Percentiles rank a stretch among this genome's conserved stretches.
phyloP scores from a whole-genome alignment of 2,888 invertebrate genomes.

The Torymus texanus region DNA sequence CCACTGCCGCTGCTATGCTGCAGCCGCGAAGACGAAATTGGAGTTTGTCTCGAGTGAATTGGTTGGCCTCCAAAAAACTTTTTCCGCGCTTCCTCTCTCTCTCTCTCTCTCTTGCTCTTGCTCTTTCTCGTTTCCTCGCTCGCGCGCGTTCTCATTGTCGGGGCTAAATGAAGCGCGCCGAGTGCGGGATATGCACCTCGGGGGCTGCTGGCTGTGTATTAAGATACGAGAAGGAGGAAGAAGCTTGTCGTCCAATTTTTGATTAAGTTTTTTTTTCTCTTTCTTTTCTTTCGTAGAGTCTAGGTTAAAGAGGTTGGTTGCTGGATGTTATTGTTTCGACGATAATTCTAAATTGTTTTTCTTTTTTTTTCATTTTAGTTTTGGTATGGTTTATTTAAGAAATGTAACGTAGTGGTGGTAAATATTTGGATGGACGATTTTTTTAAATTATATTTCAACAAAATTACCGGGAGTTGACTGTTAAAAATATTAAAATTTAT shows the following conservation, averaged over 20 bases:
- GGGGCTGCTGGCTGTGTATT: background rate
- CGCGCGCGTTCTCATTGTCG: conserved; percentile 20
- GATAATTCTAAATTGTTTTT: too few species aligned
- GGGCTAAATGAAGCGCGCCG: conserved; percentile 12
- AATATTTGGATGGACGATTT: too few species aligned
- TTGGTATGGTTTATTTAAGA: too few species aligned
- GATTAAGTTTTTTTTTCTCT: background rate
- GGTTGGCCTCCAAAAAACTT: conserved; percentile 50
- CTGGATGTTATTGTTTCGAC: too few species aligned
- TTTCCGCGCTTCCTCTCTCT: conserved; percentile 11
- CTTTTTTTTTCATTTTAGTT: too few species aligned
- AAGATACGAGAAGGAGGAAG: background rate
- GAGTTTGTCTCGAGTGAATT: conserved; percentile 50
- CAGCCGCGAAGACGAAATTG: conserved; percentile 21
- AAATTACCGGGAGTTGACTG: too few species aligned
- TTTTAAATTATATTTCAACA: too few species aligned
- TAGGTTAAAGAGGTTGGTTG: too few species aligned
- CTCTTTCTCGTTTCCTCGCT: background rate
- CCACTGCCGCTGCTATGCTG: too few species aligned
- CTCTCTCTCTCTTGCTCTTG: background rate
- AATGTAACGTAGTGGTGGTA: too few species aligned
- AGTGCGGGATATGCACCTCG: background rate
- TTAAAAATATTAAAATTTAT: too few species aligned
- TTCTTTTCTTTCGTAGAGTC: too few species aligned
- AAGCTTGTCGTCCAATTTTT: background rate